Evolutionary conservation across 2,113 vertebrate genomes (phyloP).

Genomic region (Synchiropus splendidus): DNA sequence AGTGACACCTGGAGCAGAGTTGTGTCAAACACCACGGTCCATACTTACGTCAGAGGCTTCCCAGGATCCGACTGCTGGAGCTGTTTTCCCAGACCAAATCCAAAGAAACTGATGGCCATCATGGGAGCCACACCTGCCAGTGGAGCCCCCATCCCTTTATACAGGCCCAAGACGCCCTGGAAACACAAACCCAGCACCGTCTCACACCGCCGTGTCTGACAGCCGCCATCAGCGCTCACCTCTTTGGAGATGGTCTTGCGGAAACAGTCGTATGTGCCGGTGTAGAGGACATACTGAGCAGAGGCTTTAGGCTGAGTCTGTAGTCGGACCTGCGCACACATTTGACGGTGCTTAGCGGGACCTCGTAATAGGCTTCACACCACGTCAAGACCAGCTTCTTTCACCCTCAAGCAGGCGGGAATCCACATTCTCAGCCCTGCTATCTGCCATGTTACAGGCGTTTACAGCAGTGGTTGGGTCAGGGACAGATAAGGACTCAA

Average conservation of each 20-base stretch:
- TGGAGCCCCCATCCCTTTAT: constrained; percentile 70
- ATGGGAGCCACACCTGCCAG: constrained; percentile 64
- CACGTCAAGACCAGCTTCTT: constrained; percentile 7
- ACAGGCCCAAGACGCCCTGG: constrained; percentile 64
- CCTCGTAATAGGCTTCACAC: too few relatives aligned
- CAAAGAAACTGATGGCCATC: constrained; percentile 73
- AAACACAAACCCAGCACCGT: constrained; percentile 22
- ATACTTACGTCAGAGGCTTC: constrained; percentile 50
- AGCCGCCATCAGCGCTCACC: constrained; percentile 33
- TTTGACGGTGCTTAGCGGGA: too few relatives aligned
- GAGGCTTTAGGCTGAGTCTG: constrained; percentile 64
- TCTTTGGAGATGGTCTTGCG: constrained; percentile 64
- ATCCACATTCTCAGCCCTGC: too few relatives aligned
- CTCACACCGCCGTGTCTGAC: constrained; percentile 3
- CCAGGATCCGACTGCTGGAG: constrained; percentile 56
- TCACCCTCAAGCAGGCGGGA: background rate
- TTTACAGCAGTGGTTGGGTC: too few relatives aligned
- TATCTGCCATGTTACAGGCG: too few relatives aligned
- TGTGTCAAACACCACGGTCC: too few relatives aligned
- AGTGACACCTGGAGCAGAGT: too few relatives aligned
- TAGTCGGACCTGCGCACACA: constrained; percentile 58
- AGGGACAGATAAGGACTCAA: too few relatives aligned
- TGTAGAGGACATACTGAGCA: constrained; percentile 45
- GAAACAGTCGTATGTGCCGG: constrained; percentile 64
- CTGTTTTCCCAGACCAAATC: constrained; percentile 68